Evolutionary conservation across 2,797 vertebrate species (phyloP).

Genomic region (Anas bahamensis): DNA sequence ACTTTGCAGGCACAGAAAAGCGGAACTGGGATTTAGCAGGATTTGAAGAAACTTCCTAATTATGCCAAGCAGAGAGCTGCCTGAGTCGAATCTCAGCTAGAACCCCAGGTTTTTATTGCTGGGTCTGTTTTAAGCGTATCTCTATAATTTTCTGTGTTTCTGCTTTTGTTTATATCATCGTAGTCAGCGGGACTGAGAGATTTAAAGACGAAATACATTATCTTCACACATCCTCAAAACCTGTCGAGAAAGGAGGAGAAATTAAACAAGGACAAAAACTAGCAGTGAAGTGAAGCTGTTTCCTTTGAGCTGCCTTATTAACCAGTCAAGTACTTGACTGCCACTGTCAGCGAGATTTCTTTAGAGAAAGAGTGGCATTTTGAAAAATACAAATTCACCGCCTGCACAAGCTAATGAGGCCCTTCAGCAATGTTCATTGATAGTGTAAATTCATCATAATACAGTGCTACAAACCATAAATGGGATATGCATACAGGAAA

Average conservation of each 20-base stretch:
- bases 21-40: constrained; percentile 22
- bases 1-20: constrained; percentile 47
- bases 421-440: constrained; percentile 74
- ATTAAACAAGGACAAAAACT: constrained; percentile 72
- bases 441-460: constrained; percentile 72
- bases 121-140: constrained; percentile 30
- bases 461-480: constrained; percentile 64
- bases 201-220: constrained; percentile 41
- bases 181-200: constrained; percentile 42
- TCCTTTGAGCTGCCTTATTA: constrained; percentile 73
- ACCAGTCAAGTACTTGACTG: constrained; percentile 71
- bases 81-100: constrained; percentile 25
- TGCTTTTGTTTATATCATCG: constrained; percentile 60
- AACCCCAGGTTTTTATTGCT: constrained; percentile 30
- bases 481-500: constrained; percentile 65
- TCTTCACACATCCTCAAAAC: constrained; percentile 53
- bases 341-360: constrained; percentile 72
- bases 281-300: constrained; percentile 57
- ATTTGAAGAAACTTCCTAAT: constrained; percentile 54
- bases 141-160: constrained; percentile 59
- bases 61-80: constrained; percentile 35
- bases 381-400: constrained; percentile 71
- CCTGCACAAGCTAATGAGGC: constrained; percentile 74
- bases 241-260: constrained; percentile 61
- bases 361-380: constrained; percentile 70